Conservation (phyloP, 2,797 vertebrate genomes). For the Thaleichthys pacificus region DNA sequence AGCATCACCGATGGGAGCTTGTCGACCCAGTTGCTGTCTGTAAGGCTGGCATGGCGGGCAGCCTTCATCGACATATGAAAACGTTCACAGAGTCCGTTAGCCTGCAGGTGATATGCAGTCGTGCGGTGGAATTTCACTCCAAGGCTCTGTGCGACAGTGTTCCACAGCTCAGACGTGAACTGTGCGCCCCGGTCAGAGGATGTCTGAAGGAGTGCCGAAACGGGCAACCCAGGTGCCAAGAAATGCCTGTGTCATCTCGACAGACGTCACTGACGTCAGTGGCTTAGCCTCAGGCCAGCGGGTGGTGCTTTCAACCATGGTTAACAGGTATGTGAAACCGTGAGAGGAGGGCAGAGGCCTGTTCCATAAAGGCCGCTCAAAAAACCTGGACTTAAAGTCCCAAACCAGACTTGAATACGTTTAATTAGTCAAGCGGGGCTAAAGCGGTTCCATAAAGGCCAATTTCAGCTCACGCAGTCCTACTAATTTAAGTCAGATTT, state of each 20-base stretch:
- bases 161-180: slow-evolving; percentile 10
- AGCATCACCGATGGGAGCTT: slow-evolving; percentile 14
- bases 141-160: not conserved
- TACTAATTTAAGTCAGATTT: too few species aligned
- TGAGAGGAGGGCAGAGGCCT: not conserved
- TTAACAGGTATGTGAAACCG: slow-evolving; percentile 11
- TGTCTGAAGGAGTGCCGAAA: not conserved
- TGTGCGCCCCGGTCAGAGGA: not conserved
- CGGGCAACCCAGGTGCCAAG: slow-evolving; percentile 3
- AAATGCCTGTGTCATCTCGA: not conserved
- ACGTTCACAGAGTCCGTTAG: not conserved
- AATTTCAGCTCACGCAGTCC: too few species aligned
- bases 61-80: slow-evolving; percentile 4
- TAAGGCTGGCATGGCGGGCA: not conserved
- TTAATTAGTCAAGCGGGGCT: too few species aligned
- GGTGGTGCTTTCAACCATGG: slow-evolving; percentile 18
- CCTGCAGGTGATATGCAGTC: slow-evolving; percentile 4
- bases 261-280: not conserved
- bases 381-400: too few species aligned
- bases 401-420: too few species aligned
- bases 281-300: slow-evolving; percentile 12
- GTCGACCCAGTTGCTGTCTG: not conserved
- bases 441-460: too few species aligned
- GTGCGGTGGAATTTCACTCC: slow-evolving; percentile 3
- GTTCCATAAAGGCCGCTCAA: too few species aligned